Evolutionary conservation across 1,140 invertebrate genomes (phyloP).

Genomic region (Trichogramma pretiosum): DNA sequence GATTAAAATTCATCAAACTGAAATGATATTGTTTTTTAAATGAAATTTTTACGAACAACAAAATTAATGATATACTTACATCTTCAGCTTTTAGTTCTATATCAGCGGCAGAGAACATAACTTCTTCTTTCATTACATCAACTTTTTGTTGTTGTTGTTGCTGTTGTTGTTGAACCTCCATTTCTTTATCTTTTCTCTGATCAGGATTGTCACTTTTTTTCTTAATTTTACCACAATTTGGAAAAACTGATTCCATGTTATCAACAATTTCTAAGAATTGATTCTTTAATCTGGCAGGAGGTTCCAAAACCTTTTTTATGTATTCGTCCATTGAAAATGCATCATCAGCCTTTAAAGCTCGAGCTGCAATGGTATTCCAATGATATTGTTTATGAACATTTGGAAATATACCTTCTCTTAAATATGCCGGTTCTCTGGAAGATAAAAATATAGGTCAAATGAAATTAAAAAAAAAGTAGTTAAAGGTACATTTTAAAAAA

Average conservation of each 20-base stretch:
- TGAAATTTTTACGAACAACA: not conserved
- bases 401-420: constrained; percentile 11
- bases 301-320: not conserved
- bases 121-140: no score
- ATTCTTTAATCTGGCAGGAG: not conserved
- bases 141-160: not conserved
- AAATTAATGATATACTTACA: not conserved
- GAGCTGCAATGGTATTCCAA: constrained; percentile 19
- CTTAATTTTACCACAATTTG: not conserved
- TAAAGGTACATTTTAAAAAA: no score
- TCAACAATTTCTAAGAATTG: not conserved
- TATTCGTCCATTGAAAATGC: not conserved
- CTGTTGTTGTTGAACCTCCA: no score
- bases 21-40: constrained; percentile 9
- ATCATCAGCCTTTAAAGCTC: constrained; percentile 15
- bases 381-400: constrained; percentile 17
- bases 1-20: constrained; percentile 33
- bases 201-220: no score
- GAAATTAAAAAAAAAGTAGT: no score
- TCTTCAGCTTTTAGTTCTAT: not conserved
- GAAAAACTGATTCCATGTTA: not conserved
- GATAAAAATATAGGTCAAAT: not conserved
- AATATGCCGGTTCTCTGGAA: not conserved
- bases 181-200: no score
- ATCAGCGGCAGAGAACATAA: no score